Evolutionary conservation across 2,113 vertebrate genomes (phyloP).

Genomic region (Salvelinus namaycush): DNA sequence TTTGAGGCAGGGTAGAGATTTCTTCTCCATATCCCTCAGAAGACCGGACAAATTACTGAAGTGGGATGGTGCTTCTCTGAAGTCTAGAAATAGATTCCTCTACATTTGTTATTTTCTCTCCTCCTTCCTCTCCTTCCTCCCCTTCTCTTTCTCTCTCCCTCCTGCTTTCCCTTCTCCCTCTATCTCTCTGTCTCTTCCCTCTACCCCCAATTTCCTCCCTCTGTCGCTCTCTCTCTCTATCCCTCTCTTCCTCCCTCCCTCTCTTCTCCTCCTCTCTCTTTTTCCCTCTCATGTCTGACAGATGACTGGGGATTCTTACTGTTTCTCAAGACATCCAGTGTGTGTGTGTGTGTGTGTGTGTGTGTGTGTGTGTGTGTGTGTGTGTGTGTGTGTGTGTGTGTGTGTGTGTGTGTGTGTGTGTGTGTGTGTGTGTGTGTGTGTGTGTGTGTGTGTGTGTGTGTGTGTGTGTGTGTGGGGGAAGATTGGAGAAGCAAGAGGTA

Average conservation of each 20-base stretch:
- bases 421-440: background rate
- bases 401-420: background rate
- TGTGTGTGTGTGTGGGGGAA: background rate
- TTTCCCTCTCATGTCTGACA: conserved; percentile 21
- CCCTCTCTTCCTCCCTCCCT: background rate
- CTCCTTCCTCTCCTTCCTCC: background rate
- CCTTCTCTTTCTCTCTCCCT: background rate
- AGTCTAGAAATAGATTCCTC: conserved; percentile 27
- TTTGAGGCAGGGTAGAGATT: background rate
- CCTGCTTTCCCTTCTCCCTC: background rate
- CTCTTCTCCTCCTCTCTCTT: background rate
- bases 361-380: background rate
- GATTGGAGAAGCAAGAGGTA: background rate
- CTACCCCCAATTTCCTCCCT: background rate
- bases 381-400: background rate
- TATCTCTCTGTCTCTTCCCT: background rate
- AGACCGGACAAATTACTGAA: conserved; percentile 7
- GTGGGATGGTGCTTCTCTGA: conserved; percentile 7
- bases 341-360: background rate
- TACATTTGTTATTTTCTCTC: background rate
- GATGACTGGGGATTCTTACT: background rate
- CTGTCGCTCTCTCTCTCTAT: background rate
- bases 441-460: background rate
- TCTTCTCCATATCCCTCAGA: background rate
- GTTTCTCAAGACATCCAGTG: background rate